Conservation (phyloP, 2,113 vertebrate genomes). For the Xiphorhynchus elegans region DNA sequence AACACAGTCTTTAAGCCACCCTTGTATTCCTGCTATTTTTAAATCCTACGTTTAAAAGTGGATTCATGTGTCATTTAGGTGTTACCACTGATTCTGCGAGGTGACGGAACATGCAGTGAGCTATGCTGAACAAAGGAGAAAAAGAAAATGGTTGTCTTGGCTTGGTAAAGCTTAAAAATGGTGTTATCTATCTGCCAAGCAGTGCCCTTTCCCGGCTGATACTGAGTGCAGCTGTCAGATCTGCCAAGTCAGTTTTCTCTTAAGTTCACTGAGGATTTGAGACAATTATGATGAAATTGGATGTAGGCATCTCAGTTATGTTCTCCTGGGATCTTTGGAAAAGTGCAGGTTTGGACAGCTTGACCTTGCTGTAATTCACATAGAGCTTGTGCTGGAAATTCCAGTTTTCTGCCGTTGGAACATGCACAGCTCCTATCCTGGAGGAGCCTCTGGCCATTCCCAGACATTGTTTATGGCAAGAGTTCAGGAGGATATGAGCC, state of each 20-base stretch:
- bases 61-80: not conserved
- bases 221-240: not conserved
- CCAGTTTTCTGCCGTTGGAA: conserved; percentile 45
- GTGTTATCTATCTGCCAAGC: not conserved
- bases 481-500: conserved; percentile 56
- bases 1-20: not conserved
- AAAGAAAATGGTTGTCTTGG: not conserved
- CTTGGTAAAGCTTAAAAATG: accelerated
- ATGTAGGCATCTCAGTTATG: not conserved
- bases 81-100: not conserved
- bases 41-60: not conserved
- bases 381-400: conserved; percentile 17
- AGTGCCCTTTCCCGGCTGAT: not conserved
- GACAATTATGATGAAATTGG: not conserved
- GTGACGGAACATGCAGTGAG: not conserved
- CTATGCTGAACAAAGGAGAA: not conserved
- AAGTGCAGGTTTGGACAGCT: not conserved
- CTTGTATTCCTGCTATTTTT: not conserved
- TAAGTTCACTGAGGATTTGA: not conserved
- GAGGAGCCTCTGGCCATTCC: conserved; percentile 50
- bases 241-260: not conserved
- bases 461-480: conserved; percentile 54
- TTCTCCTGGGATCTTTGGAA: not conserved
- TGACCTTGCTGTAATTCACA: conserved; percentile 14
- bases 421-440: conserved; percentile 2